Evolutionary conservation across 2,113 vertebrate species (phyloP).

Genomic region (Myotis yumanensis): DNA sequence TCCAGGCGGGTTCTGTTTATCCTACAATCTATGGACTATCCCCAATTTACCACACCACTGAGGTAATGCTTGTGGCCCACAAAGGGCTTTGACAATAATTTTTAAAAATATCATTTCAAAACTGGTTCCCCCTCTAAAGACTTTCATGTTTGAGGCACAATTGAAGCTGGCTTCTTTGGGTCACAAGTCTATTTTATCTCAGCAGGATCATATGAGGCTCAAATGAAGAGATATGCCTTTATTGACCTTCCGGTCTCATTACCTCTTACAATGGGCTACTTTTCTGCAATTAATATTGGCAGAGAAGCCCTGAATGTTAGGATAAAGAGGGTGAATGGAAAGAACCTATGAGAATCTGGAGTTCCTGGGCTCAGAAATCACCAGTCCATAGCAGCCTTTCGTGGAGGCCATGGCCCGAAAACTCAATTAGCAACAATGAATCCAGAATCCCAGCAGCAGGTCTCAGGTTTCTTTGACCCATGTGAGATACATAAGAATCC

Average conservation of each 20-base stretch:
- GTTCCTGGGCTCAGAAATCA: not conserved
- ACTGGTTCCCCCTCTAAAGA: not conserved
- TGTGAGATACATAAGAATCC: not conserved
- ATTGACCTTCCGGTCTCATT: not conserved
- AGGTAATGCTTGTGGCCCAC: not conserved
- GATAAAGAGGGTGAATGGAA: not conserved
- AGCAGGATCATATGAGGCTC: not conserved
- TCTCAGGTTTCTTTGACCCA: not conserved
- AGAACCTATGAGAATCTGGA: not conserved
- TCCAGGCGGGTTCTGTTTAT: not conserved
- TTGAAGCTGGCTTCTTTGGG: not conserved
- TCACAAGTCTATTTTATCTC: not conserved
- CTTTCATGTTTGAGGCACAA: not conserved
- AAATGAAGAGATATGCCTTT: conserved; percentile 36
- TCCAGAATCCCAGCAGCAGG: not conserved
- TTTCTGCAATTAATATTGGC: not conserved
- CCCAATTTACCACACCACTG: not conserved
- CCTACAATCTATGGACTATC: not conserved
- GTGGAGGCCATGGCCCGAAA: not conserved
- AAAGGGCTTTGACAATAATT: not conserved
- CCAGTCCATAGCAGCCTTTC: not conserved
- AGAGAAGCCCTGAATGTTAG: not conserved
- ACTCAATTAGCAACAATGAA: not conserved
- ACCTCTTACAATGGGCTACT: not conserved
- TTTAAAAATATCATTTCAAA: not conserved